Base-by-base conservation (phyloP, 1,140 invertebrate species). In the Coenobita brevimanus region DNA sequence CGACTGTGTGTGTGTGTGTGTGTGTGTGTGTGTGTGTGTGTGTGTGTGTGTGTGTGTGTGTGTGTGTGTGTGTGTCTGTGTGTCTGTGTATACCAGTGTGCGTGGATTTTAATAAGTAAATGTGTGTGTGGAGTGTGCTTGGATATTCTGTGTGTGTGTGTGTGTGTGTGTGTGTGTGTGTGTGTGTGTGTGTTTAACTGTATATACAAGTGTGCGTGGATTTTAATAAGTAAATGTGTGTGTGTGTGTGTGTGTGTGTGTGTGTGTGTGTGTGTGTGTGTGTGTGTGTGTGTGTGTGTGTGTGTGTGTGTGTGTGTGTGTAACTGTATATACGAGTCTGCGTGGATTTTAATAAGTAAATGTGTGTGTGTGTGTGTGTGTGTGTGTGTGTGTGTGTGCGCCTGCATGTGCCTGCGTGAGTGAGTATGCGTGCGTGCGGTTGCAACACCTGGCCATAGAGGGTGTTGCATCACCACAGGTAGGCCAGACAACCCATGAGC, bases 231-330 rank as follows among this genome's bases (percentile, higher is more conserved):
- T n/a, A n/a, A n/a, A n/a, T n/a, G n/a, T n/a, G n/a, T n/a, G n/a
- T 24, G 6, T 24, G 24, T 67, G 64, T 50, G 17, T 67, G 64
- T 67, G 24, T 67, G 64, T 67, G 24, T 67, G 64, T 67, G 24
- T 67, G 64, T 67, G 24, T 67, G 64, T 67, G 38, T 24, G 38
- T 75, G 38, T 75, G 38, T 75, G 38, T 75, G 38, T 75, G 38
- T 75, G 38, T 75, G 38, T 75, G 6, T 75, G 38, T 75, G 30
- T 75, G 24, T 75, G 38, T 75, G 24, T 75, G 38, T 75, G 24
- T 75, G 38, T 75, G 24, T 75, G 38, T 75, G 24, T 75, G 38
- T 76, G 43, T 41, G 24, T 76, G 43, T 75, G 38, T 75, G 38
- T 75, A 38, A 33, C 24, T 75, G 21, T 75, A 30, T 2, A n/a